A percentile compares a stretch with the other conserved stretches of the same genome.
Evolutionary conservation across 2,113 vertebrate species (phyloP).

Genomic region (Eclectus roratus): DNA sequence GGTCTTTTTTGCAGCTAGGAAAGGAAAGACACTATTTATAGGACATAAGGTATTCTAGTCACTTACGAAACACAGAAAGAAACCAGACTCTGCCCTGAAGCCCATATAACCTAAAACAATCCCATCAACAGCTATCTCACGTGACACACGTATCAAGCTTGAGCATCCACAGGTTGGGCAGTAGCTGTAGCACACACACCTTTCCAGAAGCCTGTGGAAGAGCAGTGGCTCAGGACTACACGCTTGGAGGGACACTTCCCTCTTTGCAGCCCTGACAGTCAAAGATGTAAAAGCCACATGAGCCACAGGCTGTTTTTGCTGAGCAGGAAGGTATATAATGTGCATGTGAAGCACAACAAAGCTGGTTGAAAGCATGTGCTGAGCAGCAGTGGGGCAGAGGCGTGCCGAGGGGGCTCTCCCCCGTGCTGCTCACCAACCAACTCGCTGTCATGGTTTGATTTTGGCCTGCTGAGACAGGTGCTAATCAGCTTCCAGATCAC

Average conservation of each 20-base stretch:
- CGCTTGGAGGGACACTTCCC: fast-evolving
- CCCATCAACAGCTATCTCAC: fast-evolving
- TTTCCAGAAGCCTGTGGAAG: neutral
- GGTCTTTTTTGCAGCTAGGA: neutral
- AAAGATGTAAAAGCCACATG: fast-evolving
- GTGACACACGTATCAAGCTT: fast-evolving
- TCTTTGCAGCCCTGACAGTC: neutral
- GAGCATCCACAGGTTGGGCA: fast-evolving
- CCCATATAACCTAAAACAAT: fast-evolving
- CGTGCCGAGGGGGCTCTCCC: neutral
- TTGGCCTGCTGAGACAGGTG: conserved; percentile 10
- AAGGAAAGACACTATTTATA: conserved; percentile 1
- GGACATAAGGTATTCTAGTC: neutral
- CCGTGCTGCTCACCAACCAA: neutral
- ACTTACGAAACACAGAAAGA: neutral
- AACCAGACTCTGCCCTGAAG: neutral
- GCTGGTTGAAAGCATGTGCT: neutral
- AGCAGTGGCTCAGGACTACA: neutral
- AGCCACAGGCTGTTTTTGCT: neutral
- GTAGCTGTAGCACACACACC: fast-evolving
- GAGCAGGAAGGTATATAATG: neutral
- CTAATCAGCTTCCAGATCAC: conserved; percentile 32
- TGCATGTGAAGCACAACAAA: neutral
- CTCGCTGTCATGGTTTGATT: neutral
- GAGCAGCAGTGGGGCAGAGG: neutral